Percentiles rank a stretch among this genome's conserved stretches.
These are phyloP conservation scores for Haliclona indistincta DNA, from an alignment of 37 sponge, comb jelly and placozoan species.

Conservation along the genomic window DNA sequence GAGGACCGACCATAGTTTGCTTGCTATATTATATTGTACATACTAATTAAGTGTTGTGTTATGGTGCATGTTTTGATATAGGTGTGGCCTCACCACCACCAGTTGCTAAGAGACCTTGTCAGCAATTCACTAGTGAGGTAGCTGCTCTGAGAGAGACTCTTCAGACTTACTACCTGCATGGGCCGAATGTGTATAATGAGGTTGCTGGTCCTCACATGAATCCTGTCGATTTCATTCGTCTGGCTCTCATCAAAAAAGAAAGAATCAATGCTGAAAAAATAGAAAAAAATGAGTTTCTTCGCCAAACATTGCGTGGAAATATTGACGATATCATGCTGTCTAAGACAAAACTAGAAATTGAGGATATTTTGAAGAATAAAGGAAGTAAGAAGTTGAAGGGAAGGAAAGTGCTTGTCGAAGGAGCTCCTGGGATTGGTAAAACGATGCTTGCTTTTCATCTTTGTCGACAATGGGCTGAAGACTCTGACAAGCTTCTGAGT, in stretches of 20 bases:
- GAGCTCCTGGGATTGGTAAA: no score
- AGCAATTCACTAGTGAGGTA: no score
- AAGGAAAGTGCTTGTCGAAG: constrained; percentile 12
- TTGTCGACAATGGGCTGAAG: constrained; percentile 21
- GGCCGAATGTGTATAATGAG: background rate
- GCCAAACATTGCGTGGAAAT: constrained; percentile 10
- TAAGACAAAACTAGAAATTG: constrained; percentile 2
- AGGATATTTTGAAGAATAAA: constrained; percentile 6
- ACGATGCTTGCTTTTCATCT: constrained; percentile 28
- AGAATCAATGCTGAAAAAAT: constrained; percentile 3
- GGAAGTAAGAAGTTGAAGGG: constrained; percentile 20
- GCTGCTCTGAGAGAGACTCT: no score
- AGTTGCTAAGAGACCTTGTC: no score
- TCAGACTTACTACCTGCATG: no score
- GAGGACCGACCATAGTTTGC: no score
- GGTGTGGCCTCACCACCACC: no score
- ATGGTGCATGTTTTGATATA: no score
- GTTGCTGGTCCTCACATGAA: constrained; percentile 6
- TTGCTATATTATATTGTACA: no score
- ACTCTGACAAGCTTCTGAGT: background rate
- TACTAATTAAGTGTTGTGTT: no score
- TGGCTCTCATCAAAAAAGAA: constrained; percentile 33
- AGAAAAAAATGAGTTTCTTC: constrained; percentile 11
- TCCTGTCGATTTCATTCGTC: constrained; percentile 8
- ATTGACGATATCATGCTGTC: constrained; percentile 32